These are phyloP conservation scores for Diachasmimorpha longicaudata DNA, from an alignment of 1,140 invertebrate species.

Conservation along the genomic window DNA sequence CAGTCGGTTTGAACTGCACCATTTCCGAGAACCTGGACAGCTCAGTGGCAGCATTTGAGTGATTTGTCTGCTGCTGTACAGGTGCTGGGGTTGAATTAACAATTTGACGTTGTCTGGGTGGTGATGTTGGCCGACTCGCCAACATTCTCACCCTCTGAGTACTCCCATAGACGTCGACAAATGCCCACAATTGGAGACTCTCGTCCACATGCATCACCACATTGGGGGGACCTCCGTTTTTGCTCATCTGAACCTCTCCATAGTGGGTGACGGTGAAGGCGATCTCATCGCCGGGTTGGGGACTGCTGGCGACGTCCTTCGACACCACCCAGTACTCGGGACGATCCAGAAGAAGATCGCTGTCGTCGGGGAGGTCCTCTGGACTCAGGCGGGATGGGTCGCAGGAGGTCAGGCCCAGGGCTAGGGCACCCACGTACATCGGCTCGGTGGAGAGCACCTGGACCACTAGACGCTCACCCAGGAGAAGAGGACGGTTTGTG, in stretches of 20 bases:
- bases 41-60: slow-evolving; percentile 54
- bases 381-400: slow-evolving; percentile 79
- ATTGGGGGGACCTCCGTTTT: slow-evolving; percentile 81
- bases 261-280: slow-evolving; percentile 83
- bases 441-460: slow-evolving; percentile 84
- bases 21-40: slow-evolving; percentile 63
- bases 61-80: slow-evolving; percentile 46
- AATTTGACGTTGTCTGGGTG: slow-evolving; percentile 48
- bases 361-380: slow-evolving; percentile 88
- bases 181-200: slow-evolving; percentile 87
- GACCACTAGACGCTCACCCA: slow-evolving; percentile 87
- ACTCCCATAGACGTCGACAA: slow-evolving; percentile 95
- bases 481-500: slow-evolving; percentile 80
- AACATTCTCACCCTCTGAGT: slow-evolving; percentile 84
- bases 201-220: slow-evolving; percentile 95
- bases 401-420: slow-evolving; percentile 92
- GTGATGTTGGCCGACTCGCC: slow-evolving; percentile 55
- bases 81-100: slow-evolving; percentile 29
- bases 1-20: slow-evolving; percentile 69
- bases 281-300: slow-evolving; percentile 87
- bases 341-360: slow-evolving; percentile 89
- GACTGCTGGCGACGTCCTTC: slow-evolving; percentile 86
- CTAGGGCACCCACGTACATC: slow-evolving; percentile 86
- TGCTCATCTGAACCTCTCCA: slow-evolving; percentile 88
- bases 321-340: slow-evolving; percentile 97